phyloP scores from a whole-genome alignment of 2,797 vertebrate species.

The Fratercula arctica region DNA sequence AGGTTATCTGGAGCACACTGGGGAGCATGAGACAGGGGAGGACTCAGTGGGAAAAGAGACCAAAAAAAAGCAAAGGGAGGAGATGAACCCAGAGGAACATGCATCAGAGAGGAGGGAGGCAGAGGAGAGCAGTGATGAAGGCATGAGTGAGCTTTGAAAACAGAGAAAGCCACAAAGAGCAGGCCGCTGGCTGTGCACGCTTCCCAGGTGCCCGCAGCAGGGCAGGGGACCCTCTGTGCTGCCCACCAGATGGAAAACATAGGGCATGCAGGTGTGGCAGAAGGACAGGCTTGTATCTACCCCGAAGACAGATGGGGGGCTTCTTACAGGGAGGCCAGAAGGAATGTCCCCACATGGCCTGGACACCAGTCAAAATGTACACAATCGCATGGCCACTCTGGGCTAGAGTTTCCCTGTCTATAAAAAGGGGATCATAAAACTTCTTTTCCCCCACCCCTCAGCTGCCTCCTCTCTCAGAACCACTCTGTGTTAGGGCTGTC shows the following conservation, averaged over 20 bases:
- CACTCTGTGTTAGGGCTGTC: neutral
- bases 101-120: neutral
- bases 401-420: neutral
- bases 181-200: fast-evolving
- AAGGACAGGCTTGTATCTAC: neutral
- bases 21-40: conserved; percentile 22
- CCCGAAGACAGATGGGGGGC: neutral
- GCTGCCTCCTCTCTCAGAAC: neutral
- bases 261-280: neutral
- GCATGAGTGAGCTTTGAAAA: neutral
- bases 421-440: neutral
- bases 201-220: neutral
- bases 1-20: conserved; percentile 4
- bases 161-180: fast-evolving
- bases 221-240: neutral
- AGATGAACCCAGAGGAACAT: neutral
- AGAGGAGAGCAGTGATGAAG: neutral
- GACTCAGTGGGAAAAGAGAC: neutral
- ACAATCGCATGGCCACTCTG: neutral
- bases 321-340: neutral
- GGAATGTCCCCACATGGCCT: neutral
- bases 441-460: neutral
- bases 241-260: fast-evolving
- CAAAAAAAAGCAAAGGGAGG: neutral
- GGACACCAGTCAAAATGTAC: neutral